Base-by-base conservation (phyloP, 2,113 vertebrate species). In the Malurus melanocephalus region DNA sequence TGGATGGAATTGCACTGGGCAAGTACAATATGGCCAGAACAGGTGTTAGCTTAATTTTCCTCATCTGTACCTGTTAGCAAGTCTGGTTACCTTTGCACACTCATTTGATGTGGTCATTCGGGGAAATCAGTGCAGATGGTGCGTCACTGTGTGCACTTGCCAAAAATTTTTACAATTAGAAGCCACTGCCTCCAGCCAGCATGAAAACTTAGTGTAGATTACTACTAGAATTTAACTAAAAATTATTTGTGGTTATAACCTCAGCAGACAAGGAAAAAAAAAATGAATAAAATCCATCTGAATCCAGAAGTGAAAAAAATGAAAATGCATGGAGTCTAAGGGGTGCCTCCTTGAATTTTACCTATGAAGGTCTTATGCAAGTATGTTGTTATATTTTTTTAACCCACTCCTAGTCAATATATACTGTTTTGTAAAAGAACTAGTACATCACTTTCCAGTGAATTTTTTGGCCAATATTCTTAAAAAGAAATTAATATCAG, bases 21-120 rank as follows among this genome's bases (percentile, higher is more conserved):
- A 87, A 90, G 82, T 57, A 64, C 71, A 92, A 68, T 82, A 80
- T 42, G 74, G 66, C 49, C 71, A 81, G 46, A 90, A 88, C 90
- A 95, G 89, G 69, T 92, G 89, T 77, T 64, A 42, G 42, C 32
- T 87, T 94, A 88, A 95, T 93, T 88, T 85, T 85, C 52, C 56
- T 93, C 87, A 74, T 88, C 86, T 91, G 73, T 86, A 76, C 56
- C 73, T 80, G 71, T 55, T 64, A 82, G 35, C 20, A 64, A 53
- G 87, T 46, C 89, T 89, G 89, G 74, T 88, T 94, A 94, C 80
- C 74, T 93, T 85, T 86, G 82, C 61, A 74, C 76, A 80, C 49
- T 60, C 65, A 86, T 93, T 77, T 59, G 3, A 74, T 59, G 80
- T 55, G 67, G 74, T 66, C 28, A 24, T 32, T 88, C 51, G 75